Percentiles rank a stretch among this genome's conserved stretches.
Evolutionary conservation across 2,113 vertebrate genomes (phyloP).

Genomic region (Semicossyphus pulcher): DNA sequence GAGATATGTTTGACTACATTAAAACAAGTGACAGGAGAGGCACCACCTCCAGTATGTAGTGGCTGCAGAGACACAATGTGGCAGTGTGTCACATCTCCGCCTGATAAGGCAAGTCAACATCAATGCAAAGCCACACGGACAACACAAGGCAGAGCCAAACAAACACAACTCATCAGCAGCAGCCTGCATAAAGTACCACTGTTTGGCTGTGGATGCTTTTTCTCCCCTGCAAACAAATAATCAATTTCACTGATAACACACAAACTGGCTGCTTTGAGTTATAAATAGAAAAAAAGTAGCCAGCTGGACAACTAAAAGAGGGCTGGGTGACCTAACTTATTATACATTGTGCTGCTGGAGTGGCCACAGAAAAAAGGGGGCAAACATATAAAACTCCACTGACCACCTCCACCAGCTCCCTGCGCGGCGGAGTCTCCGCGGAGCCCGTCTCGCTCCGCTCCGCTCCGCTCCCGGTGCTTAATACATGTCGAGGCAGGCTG

Average conservation of each 20-base stretch:
- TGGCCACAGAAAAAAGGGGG: slow-evolving; percentile 26
- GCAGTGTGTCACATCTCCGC: slow-evolving; percentile 68
- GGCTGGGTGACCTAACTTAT: slow-evolving; percentile 67
- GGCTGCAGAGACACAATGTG: slow-evolving; percentile 62
- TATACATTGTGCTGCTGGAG: slow-evolving; percentile 46
- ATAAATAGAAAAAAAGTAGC: slow-evolving; percentile 46
- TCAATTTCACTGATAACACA: slow-evolving; percentile 38
- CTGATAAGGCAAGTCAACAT: slow-evolving; percentile 70
- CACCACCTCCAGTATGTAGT: slow-evolving; percentile 3
- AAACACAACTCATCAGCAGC: slow-evolving; percentile 52
- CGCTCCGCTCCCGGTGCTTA: slow-evolving; percentile 65
- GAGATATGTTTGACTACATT: slow-evolving; percentile 13
- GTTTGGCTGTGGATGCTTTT: slow-evolving; percentile 32
- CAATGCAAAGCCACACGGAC: slow-evolving; percentile 27
- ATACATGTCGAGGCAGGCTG: slow-evolving; percentile 74
- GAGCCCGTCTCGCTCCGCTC: slow-evolving; percentile 36
- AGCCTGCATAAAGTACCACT: slow-evolving; percentile 19
- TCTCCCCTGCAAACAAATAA: slow-evolving; percentile 17
- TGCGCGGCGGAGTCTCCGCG: slow-evolving; percentile 77
- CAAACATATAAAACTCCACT: slow-evolving; percentile 66
- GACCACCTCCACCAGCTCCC: slow-evolving; percentile 72
- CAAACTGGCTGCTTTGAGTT: slow-evolving; percentile 54
- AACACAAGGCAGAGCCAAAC: slow-evolving; percentile 36
- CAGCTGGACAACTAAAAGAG: slow-evolving; percentile 37
- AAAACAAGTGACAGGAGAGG: slow-evolving; percentile 50